Evolutionary conservation across 2,888 invertebrate species (phyloP).

Genomic region (Aleiodes testaceus): DNA sequence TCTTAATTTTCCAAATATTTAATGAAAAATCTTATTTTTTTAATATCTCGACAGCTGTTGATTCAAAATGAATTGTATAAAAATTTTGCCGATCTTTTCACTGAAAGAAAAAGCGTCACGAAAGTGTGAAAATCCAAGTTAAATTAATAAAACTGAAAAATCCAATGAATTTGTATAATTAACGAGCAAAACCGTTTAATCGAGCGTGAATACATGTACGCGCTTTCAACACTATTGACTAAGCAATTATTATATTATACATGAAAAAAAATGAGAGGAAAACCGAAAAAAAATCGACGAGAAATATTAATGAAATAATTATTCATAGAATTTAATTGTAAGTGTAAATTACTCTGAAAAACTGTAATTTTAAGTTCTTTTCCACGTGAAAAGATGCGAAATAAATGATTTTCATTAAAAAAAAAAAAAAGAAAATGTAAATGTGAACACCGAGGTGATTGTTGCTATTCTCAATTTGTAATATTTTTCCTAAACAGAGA

Average conservation of each 20-base stretch:
- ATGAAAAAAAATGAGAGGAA: background rate
- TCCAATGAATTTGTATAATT: too few relatives aligned
- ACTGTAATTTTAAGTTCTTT: constrained; percentile 22
- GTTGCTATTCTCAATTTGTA: constrained; percentile 34
- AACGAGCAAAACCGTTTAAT: constrained; percentile 5
- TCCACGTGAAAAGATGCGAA: background rate
- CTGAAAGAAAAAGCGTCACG: too few relatives aligned
- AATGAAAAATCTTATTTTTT: too few relatives aligned
- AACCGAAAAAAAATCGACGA: background rate
- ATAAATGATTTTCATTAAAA: background rate
- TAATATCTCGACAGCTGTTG: too few relatives aligned
- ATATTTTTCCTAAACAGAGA: constrained; percentile 31
- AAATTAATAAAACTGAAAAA: too few relatives aligned
- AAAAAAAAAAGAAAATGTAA: background rate
- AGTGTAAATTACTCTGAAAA: constrained; percentile 23
- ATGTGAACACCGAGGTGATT: constrained; percentile 22
- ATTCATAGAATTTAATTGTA: constrained; percentile 21
- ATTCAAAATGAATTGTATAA: too few relatives aligned
- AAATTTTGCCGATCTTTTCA: too few relatives aligned
- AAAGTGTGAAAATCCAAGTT: too few relatives aligned
- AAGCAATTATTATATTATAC: constrained; percentile 7
- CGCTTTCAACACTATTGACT: constrained; percentile 29
- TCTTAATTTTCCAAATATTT: too few relatives aligned
- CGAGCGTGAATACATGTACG: constrained; percentile 20
- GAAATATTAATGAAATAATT: constrained; percentile 25